Evolutionary conservation across 1,140 invertebrate species (phyloP), one percentile per base, ranked within the genome.

Genomic region (Meloidogyne chitwoodi): DNA sequence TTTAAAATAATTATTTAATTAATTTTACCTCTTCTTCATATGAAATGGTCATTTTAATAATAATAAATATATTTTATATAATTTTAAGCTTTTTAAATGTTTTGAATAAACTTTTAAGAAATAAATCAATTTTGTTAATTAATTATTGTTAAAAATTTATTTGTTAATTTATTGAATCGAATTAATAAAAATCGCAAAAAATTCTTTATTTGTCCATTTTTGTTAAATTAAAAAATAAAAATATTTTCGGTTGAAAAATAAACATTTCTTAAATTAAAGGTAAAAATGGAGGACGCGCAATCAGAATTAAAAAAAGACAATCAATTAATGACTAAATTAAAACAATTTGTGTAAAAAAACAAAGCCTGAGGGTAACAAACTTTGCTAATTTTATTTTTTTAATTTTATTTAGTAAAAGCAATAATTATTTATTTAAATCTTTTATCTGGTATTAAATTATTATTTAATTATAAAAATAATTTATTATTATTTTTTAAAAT

Each of bases 11-110:
- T 38, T 27, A 10, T 3, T 26, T 68, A 22, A 6, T 27, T 27
- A 6, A n/a, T 16, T 22, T 48, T 41, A 56, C 48, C 48, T 78
- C 44, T 34, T 82, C 81, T 65, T 82, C 78, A 61, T 81, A 78
- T 2, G 66, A 79, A 2, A 79, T 79, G 11, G 78, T 79, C 78
- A 79, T 79, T 68, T 38, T 72, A 22, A 27, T 38, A 38, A 38
- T 8, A 38, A 2, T 31, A 31, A 31, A 31, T 31, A 3, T n/a
- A n/a, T n/a, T n/a, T n/a, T n/a, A n/a, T 12, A 41, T 41, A 41
- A 38, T 14, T 41, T 41, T 41, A 41, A 41, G 11, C 16, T 41
- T 16, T 41, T 41, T 41, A 0, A 41, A 41, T 2, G 34, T 6
- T 10, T 6, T 10, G 34, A 11, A 38, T 10, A 38, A 38, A 38